Conservation (phyloP, 2,113 vertebrate species). For the Eclectus roratus region DNA sequence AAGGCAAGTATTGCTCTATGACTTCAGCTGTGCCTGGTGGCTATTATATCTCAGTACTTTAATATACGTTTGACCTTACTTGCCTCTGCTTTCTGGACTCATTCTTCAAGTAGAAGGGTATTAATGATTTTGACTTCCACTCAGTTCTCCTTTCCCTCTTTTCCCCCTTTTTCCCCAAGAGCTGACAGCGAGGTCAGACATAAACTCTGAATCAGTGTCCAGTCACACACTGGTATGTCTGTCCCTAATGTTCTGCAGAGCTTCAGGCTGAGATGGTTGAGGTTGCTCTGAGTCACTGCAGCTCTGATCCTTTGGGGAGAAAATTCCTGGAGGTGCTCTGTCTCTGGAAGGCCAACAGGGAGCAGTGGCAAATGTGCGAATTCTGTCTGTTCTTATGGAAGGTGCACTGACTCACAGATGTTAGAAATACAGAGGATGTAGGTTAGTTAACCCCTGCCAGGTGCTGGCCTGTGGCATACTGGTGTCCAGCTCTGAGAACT, state of each 20-base stretch:
- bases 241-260: neutral
- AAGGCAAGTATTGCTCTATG: neutral
- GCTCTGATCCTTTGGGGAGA: neutral
- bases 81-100: neutral
- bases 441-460: neutral
- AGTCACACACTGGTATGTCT: neutral
- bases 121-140: neutral
- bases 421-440: neutral
- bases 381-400: neutral
- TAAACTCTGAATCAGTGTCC: constrained; percentile 4
- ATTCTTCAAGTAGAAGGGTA: neutral
- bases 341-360: neutral
- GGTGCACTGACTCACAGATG: neutral
- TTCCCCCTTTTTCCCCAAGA: neutral
- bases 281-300: neutral
- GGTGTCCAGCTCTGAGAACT: neutral
- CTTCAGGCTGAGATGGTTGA: neutral
- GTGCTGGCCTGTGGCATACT: neutral
- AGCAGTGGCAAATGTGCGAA: neutral
- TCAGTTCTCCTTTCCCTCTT: neutral
- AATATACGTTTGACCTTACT: neutral
- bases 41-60: neutral
- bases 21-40: neutral
- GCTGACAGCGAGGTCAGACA: neutral
- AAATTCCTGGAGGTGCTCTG: neutral